Evolutionary conservation across 2,113 vertebrate species (phyloP).

Genomic region (Toxotes chatareus): DNA sequence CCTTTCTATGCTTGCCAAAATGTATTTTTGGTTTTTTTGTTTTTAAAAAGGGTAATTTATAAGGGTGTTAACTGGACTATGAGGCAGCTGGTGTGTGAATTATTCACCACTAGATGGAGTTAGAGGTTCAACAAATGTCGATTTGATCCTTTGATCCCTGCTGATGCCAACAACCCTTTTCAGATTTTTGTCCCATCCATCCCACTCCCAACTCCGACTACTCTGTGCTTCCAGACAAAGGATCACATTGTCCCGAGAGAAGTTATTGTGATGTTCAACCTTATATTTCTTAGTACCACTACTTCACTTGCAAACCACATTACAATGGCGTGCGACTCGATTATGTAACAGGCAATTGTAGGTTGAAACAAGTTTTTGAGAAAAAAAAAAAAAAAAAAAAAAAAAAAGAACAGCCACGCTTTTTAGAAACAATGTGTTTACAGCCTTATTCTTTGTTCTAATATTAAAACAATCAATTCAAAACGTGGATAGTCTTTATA

Average conservation of each 20-base stretch:
- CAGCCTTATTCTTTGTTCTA: conserved; percentile 29
- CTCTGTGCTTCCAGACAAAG: conserved; percentile 69
- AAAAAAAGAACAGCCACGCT: neutral
- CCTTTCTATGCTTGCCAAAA: too few relatives aligned
- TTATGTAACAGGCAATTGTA: conserved; percentile 59
- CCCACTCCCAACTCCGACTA: conserved; percentile 74
- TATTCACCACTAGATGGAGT: conserved; percentile 69
- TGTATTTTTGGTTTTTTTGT: neutral
- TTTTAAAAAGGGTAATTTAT: neutral
- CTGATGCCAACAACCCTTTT: conserved; percentile 60
- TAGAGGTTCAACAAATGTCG: conserved; percentile 48
- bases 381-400: neutral
- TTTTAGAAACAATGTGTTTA: conserved; percentile 30
- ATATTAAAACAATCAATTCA: neutral
- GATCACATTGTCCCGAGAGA: conserved; percentile 4
- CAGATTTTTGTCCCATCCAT: conserved; percentile 70
- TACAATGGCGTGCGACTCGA: conserved; percentile 5
- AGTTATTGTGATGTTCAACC: neutral
- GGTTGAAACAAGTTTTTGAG: conserved; percentile 25
- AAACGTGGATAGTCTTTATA: neutral
- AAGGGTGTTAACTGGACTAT: neutral
- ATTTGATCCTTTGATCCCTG: conserved; percentile 60
- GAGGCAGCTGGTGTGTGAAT: neutral
- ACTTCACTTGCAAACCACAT: conserved; percentile 6
- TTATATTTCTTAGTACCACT: neutral